Conservation (phyloP, 2,113 vertebrate genomes). For the Amphilophus citrinellus region DNA sequence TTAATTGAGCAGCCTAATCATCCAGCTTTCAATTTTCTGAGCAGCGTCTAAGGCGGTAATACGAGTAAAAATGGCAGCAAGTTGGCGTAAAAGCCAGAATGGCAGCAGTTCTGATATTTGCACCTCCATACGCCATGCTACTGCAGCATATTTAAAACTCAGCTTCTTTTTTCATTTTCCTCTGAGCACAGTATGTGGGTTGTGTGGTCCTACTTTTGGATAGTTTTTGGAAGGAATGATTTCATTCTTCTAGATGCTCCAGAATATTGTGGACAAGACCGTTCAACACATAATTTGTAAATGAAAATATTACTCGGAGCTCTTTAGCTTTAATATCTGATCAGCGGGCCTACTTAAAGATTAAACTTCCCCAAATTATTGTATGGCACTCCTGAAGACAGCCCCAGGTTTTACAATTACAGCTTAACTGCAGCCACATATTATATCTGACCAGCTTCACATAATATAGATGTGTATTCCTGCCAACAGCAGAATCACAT, state of each 20-base stretch:
- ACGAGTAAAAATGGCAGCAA: background rate
- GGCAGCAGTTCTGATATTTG: slow-evolving; percentile 28
- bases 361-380: slow-evolving; percentile 1
- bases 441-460: background rate
- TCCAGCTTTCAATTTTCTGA: background rate
- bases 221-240: background rate
- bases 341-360: background rate
- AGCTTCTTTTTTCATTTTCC: background rate
- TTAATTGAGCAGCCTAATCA: background rate
- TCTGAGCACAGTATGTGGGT: background rate
- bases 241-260: background rate
- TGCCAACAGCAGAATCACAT: background rate
- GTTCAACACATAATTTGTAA: background rate
- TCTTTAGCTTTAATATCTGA: background rate
- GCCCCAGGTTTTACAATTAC: background rate
- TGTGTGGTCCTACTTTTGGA: background rate
- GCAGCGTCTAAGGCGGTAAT: background rate
- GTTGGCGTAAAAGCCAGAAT: background rate
- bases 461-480: background rate
- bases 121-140: slow-evolving; percentile 21
- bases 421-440: background rate
- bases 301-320: slow-evolving; percentile 1
- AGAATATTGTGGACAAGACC: background rate
- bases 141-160: slow-evolving; percentile 15
- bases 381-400: background rate